These are phyloP conservation scores for Leptopilina drosophilae DNA, from an alignment of 2,888 invertebrate genomes.

Conservation along the genomic window DNA sequence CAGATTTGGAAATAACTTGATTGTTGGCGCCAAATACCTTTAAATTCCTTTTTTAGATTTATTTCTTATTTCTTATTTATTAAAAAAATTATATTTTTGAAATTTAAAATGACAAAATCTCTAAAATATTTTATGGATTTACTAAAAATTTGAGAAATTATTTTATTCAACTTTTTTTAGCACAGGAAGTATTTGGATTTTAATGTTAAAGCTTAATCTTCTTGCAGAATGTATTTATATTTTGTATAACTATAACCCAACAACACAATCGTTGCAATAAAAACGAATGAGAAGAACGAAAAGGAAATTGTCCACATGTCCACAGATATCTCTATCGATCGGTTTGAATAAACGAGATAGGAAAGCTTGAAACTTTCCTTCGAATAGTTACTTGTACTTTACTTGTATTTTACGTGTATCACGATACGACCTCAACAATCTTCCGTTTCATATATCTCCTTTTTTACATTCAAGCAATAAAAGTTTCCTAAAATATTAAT, in stretches of 20 bases:
- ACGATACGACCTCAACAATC: conserved; percentile 26
- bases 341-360: conserved; percentile 5
- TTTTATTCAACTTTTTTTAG: too few relatives aligned
- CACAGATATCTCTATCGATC: conserved; percentile 16
- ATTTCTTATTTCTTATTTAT: too few relatives aligned
- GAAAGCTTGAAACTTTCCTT: conserved; percentile 20
- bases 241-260: not conserved
- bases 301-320: conserved; percentile 14
- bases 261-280: not conserved
- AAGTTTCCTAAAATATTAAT: not conserved
- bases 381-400: conserved; percentile 5
- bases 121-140: too few relatives aligned
- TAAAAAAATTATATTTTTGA: too few relatives aligned
- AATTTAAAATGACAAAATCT: too few relatives aligned
- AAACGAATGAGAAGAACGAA: conserved; percentile 4
- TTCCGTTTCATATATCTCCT: conserved; percentile 23
- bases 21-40: too few relatives aligned
- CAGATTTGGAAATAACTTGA: too few relatives aligned
- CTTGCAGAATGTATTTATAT: too few relatives aligned
- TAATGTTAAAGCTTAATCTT: too few relatives aligned
- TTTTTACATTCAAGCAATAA: not conserved
- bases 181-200: too few relatives aligned
- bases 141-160: too few relatives aligned
- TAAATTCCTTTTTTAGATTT: too few relatives aligned
- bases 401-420: conserved; percentile 29